Evolutionary conservation across 2,797 vertebrate genomes (phyloP), one percentile per base, ranked within the genome.

Genomic region (Malacoraja senta): DNA sequence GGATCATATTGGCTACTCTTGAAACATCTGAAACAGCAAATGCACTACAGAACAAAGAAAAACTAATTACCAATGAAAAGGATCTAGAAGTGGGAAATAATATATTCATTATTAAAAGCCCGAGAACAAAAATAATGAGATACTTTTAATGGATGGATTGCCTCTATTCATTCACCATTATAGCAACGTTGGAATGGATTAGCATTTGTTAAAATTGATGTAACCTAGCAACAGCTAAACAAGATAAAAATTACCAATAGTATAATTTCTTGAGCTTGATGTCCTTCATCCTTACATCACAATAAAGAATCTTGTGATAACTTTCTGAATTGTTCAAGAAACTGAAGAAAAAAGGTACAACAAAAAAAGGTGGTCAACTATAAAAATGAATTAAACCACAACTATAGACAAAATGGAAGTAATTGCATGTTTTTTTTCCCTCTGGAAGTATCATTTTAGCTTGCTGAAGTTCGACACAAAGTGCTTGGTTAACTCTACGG

Each of bases 101-200:
- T 93, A 35, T 65, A 93, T 84, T 93, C 93, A 83, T 38, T 53
- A 68, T 93, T 81, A 65, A 3, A 86, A 86, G 10, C 53, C 0
- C 17, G 21, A 63, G 8, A 29, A 58, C 8, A 83, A 15, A 32
- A 65, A 61, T 58, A 88, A 88, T 21, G 61, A 63, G n/a, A 7
- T 88, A 35, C n/a, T 65, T 88, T 65, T 13, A 88, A 19, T 35
- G 68, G 71, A 83, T 26, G 3, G 12, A 65, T 84, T 44, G 93
- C 81, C 10, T 93, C 19, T 35, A 32, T 93, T 93, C 21, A 93
- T n/a, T 10, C 63, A 63, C 0, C 35, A 61, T 79, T 32, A 32
- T 12, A 93, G 63, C 65, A 65, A 93, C 71, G 38, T 93, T 26
- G 35, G 35, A 68, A 21, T 81, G 44, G 63, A 93, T 68, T 44